Base-by-base conservation (phyloP, 2,888 invertebrate species). In the Dastarcus helophoroides region DNA sequence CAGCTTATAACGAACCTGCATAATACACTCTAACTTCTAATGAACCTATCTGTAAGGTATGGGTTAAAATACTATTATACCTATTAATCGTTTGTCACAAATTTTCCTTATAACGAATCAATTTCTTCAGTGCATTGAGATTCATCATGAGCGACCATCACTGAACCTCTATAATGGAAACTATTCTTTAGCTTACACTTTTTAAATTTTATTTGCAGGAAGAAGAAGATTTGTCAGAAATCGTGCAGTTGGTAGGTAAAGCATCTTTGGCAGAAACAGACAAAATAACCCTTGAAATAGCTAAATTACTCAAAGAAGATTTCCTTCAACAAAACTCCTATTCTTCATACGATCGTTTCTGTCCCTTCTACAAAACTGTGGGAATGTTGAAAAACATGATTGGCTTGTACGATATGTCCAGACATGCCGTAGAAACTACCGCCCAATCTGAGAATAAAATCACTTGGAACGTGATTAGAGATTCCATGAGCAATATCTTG, bases 311-410 rank as follows among this genome's bases (percentile, higher is more conserved):
- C 40, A 97, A 98, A 62, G 98, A 99, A 61, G 98, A 99, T 69
- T 99, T 97, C 74, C 67, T 99, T 56, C 98, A 99, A 65, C 98
- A 99, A 66, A 99, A 99, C 75, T 93, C 95, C 65, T 86, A 91
- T 64, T 88, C 90, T 3, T 68, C 86, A 2, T 91, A 91, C 66
- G 91, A 91, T 67, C 79, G 97, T 42, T 97, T 93, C 76, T 99
- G 98, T 58, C 98, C 98, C 53, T 99, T 99, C 76, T 99, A 97
- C 75, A 99, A 98, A 73, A 97, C 97, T 9, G 91, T 93, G 36
- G 97, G 94, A 48, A 99, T 99, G 97, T 63, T 99, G 58, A 80
- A 76, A 62, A 99, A 98, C 72, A 94, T 99, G 65, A 94, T 99
- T 56, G 71, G 88, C 31, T 93, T 99, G 69, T 98, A 97, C 66